Evolutionary conservation across 2,113 vertebrate genomes (phyloP), one percentile per base, ranked within the genome.

Genomic region (Orientallactaga bullata): DNA sequence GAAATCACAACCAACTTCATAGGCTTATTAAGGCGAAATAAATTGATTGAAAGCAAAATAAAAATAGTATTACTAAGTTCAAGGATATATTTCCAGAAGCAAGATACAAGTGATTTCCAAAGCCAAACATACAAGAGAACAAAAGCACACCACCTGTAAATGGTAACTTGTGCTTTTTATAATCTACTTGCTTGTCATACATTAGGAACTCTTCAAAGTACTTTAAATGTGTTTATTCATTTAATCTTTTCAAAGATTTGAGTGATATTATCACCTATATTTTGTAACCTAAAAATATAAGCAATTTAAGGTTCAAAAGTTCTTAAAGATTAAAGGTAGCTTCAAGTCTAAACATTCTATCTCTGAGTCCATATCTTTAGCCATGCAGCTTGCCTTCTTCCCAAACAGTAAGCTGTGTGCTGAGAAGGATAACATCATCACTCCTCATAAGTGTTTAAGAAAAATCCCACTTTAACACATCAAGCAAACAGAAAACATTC

Each of bases 31-130:
- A n/a, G n/a, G n/a, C n/a, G n/a, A n/a, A n/a, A n/a, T n/a, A n/a
- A n/a, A n/a, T n/a, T n/a, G n/a, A n/a, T n/a, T n/a, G n/a, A n/a
- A n/a, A n/a, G n/a, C n/a, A n/a, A 55, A 82, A 60, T 39, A 63
- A 90, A 3, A 82, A 30, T 26, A 18, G 39, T 90, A 76, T 85
- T 74, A 88, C 42, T 92, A 68, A 63, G 9, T 74, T 96, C 71
- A 82, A 82, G 66, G 60, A 85, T 72, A 92, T 78, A 58, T 88
- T 82, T 35, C 82, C 21, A 85, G 26, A 90, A 85, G 26, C 65
- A 78, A 95, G 77, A 93, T 88, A 90, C 6, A 21, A 77, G 85
- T 28, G 71, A 2, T 5, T 87, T 92, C 47, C 21, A 87, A 86
- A 88, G 4, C 32, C 39, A 85, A 13, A 11, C 68, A n/a, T 60